phyloP scores from a whole-genome alignment of 2,888 invertebrate genomes.

The Amblyteles armatorius region DNA sequence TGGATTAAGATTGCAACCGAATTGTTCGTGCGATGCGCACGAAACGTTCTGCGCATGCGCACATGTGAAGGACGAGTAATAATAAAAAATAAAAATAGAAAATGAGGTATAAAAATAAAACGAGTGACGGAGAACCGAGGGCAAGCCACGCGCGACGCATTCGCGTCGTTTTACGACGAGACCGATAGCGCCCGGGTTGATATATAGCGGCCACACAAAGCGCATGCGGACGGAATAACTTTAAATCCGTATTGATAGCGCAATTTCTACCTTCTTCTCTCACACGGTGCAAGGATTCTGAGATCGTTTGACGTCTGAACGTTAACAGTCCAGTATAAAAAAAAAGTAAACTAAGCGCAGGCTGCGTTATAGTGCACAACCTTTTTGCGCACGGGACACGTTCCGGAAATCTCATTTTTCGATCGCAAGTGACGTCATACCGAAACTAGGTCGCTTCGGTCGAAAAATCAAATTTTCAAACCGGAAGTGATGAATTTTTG shows the following conservation, averaged over 20 bases:
- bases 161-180: slow-evolving; percentile 49
- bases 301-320: slow-evolving; percentile 36
- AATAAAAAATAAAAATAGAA: not conserved
- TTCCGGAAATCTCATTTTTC: too few relatives aligned
- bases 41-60: slow-evolving; percentile 61
- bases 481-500: too few relatives aligned
- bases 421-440: too few relatives aligned
- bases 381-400: too few relatives aligned
- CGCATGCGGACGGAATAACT: slow-evolving; percentile 77
- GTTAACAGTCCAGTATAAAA: slow-evolving; percentile 18
- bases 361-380: too few relatives aligned
- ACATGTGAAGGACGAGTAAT: slow-evolving; percentile 2
- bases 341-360: too few relatives aligned
- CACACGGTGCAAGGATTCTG: slow-evolving; percentile 22
- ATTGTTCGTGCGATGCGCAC: slow-evolving; percentile 77
- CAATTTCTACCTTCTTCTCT: slow-evolving; percentile 40
- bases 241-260: slow-evolving; percentile 82
- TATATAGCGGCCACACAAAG: slow-evolving; percentile 82
- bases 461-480: too few relatives aligned
- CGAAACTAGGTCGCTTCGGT: too few relatives aligned
- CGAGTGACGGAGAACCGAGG: slow-evolving; percentile 65
- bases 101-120: slow-evolving; percentile 1
- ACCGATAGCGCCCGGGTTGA: slow-evolving; percentile 72
- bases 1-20: slow-evolving; percentile 80
- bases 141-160: slow-evolving; percentile 68